A percentile compares a stretch with the other conserved stretches of the same genome.
Evolutionary conservation across 1,140 invertebrate species (phyloP).

Genomic region (Temnothorax nylanderi): DNA sequence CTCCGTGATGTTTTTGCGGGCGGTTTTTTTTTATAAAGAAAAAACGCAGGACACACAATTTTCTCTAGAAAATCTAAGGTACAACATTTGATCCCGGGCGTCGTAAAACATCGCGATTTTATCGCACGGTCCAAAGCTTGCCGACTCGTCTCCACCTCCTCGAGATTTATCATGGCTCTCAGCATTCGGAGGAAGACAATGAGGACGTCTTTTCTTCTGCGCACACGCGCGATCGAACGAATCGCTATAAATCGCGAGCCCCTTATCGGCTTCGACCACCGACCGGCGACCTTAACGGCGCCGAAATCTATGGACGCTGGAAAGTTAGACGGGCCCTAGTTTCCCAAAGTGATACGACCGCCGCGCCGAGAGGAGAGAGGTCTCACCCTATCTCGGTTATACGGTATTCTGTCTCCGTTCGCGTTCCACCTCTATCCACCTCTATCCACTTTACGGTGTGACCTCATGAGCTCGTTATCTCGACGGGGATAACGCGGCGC

Average conservation of each 20-base stretch:
- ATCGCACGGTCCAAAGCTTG: conserved; percentile 21
- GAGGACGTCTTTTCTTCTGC: conserved; percentile 38
- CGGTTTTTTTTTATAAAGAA: background rate
- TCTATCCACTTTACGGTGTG: conserved; percentile 22
- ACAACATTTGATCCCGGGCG: conserved; percentile 9
- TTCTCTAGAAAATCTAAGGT: background rate
- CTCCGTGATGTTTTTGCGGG: background rate
- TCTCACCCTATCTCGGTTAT: background rate
- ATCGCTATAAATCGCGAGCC: conserved; percentile 52
- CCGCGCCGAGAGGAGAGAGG: background rate
- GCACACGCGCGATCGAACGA: conserved; percentile 21
- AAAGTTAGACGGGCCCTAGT: conserved; percentile 64
- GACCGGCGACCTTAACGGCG: conserved; percentile 54
- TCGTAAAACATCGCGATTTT: conserved; percentile 48
- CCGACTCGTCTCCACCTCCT: conserved; percentile 34
- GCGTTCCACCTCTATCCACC: background rate
- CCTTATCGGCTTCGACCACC: conserved; percentile 48
- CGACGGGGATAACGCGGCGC: background rate
- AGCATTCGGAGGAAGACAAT: conserved; percentile 52
- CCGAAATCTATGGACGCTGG: conserved; percentile 61
- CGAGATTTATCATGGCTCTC: conserved; percentile 56
- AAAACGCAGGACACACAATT: background rate
- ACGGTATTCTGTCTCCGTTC: conserved; percentile 45
- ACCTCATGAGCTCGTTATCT: conserved; percentile 38
- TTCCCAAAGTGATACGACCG: conserved; percentile 52